A percentile compares a stretch with the other conserved stretches of the same genome.
These are phyloP conservation scores for Zaprionus inermis DNA, from an alignment of 1,140 invertebrate species.

Conservation along the genomic window DNA sequence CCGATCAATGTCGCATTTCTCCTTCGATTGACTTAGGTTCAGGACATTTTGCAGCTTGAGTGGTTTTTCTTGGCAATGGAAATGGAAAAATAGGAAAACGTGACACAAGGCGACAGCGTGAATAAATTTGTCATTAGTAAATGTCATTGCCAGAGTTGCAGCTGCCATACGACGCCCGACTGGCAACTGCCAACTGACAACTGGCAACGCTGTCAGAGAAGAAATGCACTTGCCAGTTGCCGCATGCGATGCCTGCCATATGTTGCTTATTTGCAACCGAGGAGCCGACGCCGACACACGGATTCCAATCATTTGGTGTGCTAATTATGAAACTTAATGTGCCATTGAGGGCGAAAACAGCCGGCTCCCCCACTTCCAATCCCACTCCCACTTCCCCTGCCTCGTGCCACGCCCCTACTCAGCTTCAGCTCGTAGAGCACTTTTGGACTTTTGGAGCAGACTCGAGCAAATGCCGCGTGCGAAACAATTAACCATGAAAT, in stretches of 20 bases:
- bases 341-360: slow-evolving; percentile 57
- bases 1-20: slow-evolving; percentile 30
- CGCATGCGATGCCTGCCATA: slow-evolving; percentile 59
- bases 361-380: not conserved
- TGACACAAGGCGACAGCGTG: slow-evolving; percentile 75
- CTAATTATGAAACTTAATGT: slow-evolving; percentile 82
- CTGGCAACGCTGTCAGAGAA: slow-evolving; percentile 14
- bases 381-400: not conserved
- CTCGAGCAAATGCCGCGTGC: slow-evolving; percentile 80
- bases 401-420: not conserved
- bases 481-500: slow-evolving; percentile 83
- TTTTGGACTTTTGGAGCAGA: slow-evolving; percentile 56
- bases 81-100: slow-evolving; percentile 12
- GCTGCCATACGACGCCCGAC: slow-evolving; percentile 40
- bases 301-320: slow-evolving; percentile 74
- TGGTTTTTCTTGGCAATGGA: not conserved
- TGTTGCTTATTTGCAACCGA: slow-evolving; percentile 72
- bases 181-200: slow-evolving; percentile 56
- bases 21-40: slow-evolving; percentile 49
- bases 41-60: slow-evolving; percentile 33
- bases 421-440: slow-evolving; percentile 30
- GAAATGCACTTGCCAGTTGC: slow-evolving; percentile 60
- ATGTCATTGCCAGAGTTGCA: slow-evolving; percentile 48
- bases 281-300: slow-evolving; percentile 44
- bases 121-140: slow-evolving; percentile 83